These are phyloP conservation scores for Dasyornis broadbenti DNA, from an alignment of 2,113 vertebrate species.

Conservation along the genomic window DNA sequence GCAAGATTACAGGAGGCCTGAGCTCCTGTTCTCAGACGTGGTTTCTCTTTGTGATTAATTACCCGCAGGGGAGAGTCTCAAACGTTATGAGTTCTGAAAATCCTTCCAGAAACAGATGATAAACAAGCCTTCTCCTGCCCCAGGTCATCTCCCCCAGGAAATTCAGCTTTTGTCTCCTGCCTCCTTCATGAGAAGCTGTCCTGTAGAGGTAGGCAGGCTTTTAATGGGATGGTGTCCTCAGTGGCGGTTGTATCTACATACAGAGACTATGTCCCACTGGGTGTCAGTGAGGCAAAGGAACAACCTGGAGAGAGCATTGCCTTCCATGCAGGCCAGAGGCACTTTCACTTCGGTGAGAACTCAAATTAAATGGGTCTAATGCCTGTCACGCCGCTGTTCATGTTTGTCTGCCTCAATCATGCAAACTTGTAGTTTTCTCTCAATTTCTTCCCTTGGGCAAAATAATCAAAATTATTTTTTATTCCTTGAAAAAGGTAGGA, in stretches of 20 bases:
- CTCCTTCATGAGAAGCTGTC: background rate
- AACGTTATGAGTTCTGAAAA: background rate
- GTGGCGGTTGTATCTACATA: accelerated
- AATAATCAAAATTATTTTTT: background rate
- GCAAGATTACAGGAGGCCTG: background rate
- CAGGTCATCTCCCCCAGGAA: background rate
- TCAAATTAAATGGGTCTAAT: background rate
- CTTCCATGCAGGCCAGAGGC: background rate
- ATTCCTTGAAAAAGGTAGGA: background rate
- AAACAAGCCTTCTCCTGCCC: background rate
- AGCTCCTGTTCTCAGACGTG: background rate
- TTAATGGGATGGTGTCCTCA: background rate
- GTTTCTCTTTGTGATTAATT: background rate
- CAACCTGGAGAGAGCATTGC: accelerated
- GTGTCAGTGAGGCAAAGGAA: accelerated
- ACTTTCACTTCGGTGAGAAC: background rate
- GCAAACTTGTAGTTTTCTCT: background rate
- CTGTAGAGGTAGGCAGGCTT: background rate
- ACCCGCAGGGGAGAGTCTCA: background rate
- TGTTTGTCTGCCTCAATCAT: accelerated
- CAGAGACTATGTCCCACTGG: accelerated
- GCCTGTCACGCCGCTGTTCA: accelerated
- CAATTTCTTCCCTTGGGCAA: background rate
- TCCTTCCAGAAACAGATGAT: background rate
- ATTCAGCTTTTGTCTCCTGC: background rate